phyloP scores from a whole-genome alignment of 2,113 vertebrate species.

The Oceanodroma tethys region DNA sequence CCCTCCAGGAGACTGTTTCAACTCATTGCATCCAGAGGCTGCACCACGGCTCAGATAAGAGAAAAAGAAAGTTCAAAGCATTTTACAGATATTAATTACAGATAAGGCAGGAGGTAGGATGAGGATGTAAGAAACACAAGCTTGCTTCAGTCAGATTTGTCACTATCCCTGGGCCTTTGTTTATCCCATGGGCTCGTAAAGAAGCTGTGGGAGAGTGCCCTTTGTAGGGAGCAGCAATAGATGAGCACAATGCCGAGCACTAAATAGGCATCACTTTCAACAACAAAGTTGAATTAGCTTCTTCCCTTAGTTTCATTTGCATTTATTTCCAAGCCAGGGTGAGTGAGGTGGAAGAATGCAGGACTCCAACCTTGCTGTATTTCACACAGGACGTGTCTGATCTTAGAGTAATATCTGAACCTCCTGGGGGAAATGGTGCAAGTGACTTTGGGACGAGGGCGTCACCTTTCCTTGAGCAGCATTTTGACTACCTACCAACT shows the following conservation, averaged over 20 bases:
- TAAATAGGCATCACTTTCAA: background rate
- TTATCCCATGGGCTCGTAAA: background rate
- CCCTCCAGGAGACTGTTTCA: background rate
- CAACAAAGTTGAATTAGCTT: background rate
- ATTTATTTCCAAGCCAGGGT: background rate
- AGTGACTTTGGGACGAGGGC: background rate
- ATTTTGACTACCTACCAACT: background rate
- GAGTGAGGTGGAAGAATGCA: background rate
- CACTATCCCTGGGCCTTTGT: background rate
- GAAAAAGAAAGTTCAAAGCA: background rate
- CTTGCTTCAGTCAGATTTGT: background rate
- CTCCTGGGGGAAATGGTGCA: background rate
- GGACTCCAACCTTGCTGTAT: background rate
- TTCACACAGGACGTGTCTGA: fast-evolving
- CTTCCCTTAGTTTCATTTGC: background rate
- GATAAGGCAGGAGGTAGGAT: background rate
- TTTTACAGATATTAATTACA: background rate
- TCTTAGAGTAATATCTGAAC: background rate
- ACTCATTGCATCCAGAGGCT: background rate
- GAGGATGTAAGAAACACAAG: background rate
- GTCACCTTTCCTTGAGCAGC: background rate
- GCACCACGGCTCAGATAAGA: background rate
- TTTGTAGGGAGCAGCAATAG: background rate
- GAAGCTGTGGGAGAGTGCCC: background rate
- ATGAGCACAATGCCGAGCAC: background rate